Conservation (phyloP, 2,113 vertebrate genomes). For the Tragelaphus imberbis region DNA sequence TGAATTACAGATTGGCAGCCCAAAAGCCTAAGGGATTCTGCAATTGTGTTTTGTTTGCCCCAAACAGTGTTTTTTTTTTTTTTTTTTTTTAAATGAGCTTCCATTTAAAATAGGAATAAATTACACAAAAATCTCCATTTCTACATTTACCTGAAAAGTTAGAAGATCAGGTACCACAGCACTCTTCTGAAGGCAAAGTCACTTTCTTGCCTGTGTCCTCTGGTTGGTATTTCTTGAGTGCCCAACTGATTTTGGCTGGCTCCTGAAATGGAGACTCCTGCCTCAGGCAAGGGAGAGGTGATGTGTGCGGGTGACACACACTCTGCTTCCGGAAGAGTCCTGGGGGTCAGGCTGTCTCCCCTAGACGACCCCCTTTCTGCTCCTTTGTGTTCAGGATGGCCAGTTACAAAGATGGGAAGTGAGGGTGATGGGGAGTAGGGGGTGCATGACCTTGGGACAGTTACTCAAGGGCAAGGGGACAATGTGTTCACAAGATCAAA, state of each 20-base stretch:
- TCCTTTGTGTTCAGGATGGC: accelerated
- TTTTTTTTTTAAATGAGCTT: neutral
- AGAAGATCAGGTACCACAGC: accelerated
- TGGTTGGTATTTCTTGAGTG: accelerated
- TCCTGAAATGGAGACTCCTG: neutral
- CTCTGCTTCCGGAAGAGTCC: neutral
- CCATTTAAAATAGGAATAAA: neutral
- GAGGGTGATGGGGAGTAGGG: neutral
- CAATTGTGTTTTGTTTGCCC: neutral
- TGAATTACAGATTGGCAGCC: conserved; percentile 8
- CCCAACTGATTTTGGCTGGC: neutral
- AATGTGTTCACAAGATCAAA: neutral
- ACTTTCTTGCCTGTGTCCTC: accelerated
- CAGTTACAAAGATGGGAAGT: neutral
- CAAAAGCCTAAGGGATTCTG: neutral
- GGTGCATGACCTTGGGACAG: neutral
- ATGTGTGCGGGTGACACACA: neutral
- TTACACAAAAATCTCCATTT: neutral
- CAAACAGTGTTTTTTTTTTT: neutral
- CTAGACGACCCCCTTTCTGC: neutral
- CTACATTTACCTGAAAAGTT: neutral
- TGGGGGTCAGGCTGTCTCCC: neutral
- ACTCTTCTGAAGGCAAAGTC: neutral
- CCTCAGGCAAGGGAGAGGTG: neutral
- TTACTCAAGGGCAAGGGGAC: neutral